Conservation (phyloP, 2,113 vertebrate genomes). For the Gymnorhina tibicen region DNA sequence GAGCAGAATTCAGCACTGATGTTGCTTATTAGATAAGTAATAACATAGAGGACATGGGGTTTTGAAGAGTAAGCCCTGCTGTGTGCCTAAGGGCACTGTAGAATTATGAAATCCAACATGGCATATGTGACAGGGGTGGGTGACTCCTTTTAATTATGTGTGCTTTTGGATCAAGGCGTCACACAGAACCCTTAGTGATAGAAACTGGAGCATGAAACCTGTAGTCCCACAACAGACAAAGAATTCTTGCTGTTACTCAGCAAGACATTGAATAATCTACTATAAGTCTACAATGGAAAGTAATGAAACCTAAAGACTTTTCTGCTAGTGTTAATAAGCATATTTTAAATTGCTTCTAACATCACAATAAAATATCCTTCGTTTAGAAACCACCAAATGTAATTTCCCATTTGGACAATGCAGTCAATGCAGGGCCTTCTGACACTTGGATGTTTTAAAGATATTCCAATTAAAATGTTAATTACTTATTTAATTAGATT, state of each 20-base stretch:
- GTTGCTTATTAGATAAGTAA: conserved; percentile 43
- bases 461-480: background rate
- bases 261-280: background rate
- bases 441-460: background rate
- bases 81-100: conserved; percentile 22
- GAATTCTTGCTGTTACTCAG: background rate
- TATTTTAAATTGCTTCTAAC: background rate
- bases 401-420: background rate
- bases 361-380: background rate
- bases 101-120: conserved; percentile 35
- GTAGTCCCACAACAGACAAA: background rate
- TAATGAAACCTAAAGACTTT: background rate
- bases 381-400: background rate
- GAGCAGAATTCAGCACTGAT: conserved; percentile 15
- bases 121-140: conserved; percentile 10
- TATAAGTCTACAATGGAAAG: background rate
- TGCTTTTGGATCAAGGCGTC: conserved; percentile 26
- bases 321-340: background rate
- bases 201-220: conserved; percentile 8
- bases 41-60: background rate
- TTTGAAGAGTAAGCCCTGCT: conserved; percentile 16
- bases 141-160: conserved; percentile 57
- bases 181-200: background rate
- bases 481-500: background rate
- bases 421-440: background rate